Evolutionary conservation across 2,888 invertebrate species (phyloP).

Genomic region (Melipona beecheii): DNA sequence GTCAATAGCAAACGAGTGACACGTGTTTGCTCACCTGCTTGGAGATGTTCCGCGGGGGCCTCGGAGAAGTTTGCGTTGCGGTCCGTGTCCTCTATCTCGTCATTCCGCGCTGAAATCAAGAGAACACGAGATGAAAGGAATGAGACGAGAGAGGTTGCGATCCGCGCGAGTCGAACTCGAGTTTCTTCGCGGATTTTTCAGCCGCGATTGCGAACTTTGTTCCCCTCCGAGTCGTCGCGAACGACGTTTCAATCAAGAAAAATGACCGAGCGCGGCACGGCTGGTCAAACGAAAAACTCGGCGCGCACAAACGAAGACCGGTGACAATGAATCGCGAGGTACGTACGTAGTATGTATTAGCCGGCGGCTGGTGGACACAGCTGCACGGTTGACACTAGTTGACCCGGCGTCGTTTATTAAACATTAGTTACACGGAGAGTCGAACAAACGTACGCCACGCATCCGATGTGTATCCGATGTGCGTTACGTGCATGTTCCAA

Average conservation of each 20-base stretch:
- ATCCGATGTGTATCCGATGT: not conserved
- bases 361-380: conserved; percentile 71
- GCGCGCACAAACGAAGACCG: conserved; percentile 30
- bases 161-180: too few species aligned
- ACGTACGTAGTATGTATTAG: conserved; percentile 59
- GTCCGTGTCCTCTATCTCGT: conserved; percentile 72
- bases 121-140: not conserved
- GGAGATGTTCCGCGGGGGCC: conserved; percentile 73
- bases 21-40: conserved; percentile 72
- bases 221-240: not conserved
- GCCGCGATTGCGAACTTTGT: not conserved
- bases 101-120: conserved; percentile 74
- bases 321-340: conserved; percentile 72
- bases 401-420: conserved; percentile 76
- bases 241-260: conserved; percentile 67
- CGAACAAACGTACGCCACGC: conserved; percentile 21
- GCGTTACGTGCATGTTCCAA: not conserved
- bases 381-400: conserved; percentile 80
- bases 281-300: conserved; percentile 29
- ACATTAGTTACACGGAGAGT: conserved; percentile 48
- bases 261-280: conserved; percentile 35
- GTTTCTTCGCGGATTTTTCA: conserved; percentile 2
- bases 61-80: conserved; percentile 70
- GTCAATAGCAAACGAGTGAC: not conserved
- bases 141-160: not conserved